phyloP scores from a whole-genome alignment of 1,140 invertebrate genomes.

The Spodoptera frugiperda region DNA sequence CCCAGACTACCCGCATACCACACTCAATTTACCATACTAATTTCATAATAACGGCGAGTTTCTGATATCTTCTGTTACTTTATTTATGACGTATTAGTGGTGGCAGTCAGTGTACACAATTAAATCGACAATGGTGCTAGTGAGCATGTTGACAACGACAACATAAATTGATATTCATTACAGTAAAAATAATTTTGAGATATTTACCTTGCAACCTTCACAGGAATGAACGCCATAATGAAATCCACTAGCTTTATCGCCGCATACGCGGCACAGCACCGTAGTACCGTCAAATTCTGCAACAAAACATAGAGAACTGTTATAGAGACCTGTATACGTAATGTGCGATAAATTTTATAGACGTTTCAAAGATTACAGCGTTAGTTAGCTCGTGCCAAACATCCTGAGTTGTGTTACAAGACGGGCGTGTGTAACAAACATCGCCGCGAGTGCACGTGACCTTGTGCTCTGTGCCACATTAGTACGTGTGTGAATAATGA shows the following conservation, averaged over 20 bases:
- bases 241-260: slow-evolving; percentile 99
- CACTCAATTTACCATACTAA: slow-evolving; percentile 42
- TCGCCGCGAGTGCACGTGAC: slow-evolving; percentile 61
- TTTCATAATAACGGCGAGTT: slow-evolving; percentile 1
- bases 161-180: slow-evolving; percentile 16
- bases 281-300: slow-evolving; percentile 99
- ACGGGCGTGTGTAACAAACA: slow-evolving; percentile 65
- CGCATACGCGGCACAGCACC: slow-evolving; percentile 98
- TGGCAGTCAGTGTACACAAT: slow-evolving; percentile 36
- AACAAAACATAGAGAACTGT: slow-evolving; percentile 82
- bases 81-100: slow-evolving; percentile 3
- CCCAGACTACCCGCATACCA: slow-evolving; percentile 50
- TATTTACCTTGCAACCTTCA: slow-evolving; percentile 98
- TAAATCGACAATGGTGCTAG: slow-evolving; percentile 48
- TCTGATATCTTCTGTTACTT: slow-evolving; percentile 1
- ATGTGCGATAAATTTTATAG: slow-evolving; percentile 47
- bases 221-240: slow-evolving; percentile 99
- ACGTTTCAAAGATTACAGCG: slow-evolving; percentile 55
- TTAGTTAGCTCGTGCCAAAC: slow-evolving; percentile 63
- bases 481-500: background rate
- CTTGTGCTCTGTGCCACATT: slow-evolving; percentile 55
- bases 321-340: slow-evolving; percentile 28
- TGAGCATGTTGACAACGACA: slow-evolving; percentile 53
- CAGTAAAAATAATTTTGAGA: background rate
- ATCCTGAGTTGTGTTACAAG: slow-evolving; percentile 62